These are phyloP conservation scores for Lasioglossum lativentre DNA, from an alignment of 2,888 invertebrate genomes.

Conservation along the genomic window DNA sequence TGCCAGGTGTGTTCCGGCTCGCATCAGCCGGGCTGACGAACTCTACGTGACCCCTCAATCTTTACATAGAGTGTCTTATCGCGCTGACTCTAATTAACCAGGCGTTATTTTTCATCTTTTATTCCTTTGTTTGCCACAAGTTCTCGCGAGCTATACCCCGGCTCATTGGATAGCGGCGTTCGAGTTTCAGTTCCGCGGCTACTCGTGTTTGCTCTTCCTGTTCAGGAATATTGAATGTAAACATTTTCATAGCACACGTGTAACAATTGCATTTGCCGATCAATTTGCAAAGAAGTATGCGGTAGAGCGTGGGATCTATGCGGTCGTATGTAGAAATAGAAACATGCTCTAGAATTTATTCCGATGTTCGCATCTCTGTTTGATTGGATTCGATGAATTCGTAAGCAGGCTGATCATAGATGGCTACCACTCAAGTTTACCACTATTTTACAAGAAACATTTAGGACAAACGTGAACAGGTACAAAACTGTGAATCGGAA, in stretches of 20 bases:
- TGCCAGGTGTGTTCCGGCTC: slow-evolving; percentile 28
- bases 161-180: neutral
- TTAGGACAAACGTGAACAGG: no score
- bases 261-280: neutral
- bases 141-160: neutral
- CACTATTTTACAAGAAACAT: no score
- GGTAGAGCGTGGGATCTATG: neutral
- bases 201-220: neutral
- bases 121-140: neutral
- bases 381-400: neutral
- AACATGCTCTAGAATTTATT: neutral
- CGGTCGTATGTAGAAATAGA: neutral
- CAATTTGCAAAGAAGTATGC: neutral
- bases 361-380: neutral
- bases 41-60: slow-evolving; percentile 1
- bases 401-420: neutral
- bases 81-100: neutral
- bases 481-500: neutral
- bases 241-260: neutral
- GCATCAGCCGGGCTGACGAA: neutral
- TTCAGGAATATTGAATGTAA: neutral
- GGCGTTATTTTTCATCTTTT: neutral
- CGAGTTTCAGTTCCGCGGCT: neutral
- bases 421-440: no score
- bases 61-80: neutral